phyloP scores from a whole-genome alignment of 2,888 invertebrate species.

The Acanthosepion esculentum region DNA sequence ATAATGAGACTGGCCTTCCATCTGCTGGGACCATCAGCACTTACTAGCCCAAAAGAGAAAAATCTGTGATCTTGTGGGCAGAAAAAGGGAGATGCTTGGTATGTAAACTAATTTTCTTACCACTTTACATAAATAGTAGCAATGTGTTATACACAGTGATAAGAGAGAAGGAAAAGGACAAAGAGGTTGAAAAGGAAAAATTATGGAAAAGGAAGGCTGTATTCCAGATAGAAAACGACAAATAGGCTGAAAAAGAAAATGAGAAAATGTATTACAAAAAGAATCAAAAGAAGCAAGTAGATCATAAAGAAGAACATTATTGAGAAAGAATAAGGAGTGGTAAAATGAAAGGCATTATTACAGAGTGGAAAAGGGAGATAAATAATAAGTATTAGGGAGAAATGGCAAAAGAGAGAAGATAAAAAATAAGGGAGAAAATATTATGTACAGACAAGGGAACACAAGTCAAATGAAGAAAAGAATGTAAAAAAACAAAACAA shows the following conservation, averaged over 20 bases:
- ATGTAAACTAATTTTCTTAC: conserved; percentile 22
- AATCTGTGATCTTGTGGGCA: conserved; percentile 21
- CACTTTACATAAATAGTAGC: neutral
- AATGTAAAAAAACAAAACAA: no score
- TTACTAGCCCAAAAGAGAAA: neutral
- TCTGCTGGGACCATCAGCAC: conserved; percentile 33
- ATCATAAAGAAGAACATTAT: neutral
- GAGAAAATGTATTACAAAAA: neutral
- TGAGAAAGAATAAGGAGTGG: neutral
- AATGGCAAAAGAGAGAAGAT: neutral
- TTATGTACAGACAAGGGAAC: neutral
- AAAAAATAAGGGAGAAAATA: neutral
- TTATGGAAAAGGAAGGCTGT: neutral
- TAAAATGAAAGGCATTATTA: neutral
- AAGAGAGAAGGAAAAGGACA: neutral
- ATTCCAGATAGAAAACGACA: neutral
- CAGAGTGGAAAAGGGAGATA: neutral
- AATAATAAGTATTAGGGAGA: neutral
- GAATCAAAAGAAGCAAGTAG: neutral
- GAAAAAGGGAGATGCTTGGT: neutral
- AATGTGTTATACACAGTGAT: neutral
- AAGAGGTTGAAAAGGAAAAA: neutral
- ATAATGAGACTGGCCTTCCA: conserved; percentile 33
- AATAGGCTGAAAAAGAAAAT: neutral
- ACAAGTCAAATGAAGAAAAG: neutral